Percentiles rank a stretch among this genome's conserved stretches.
phyloP scores from a whole-genome alignment of 2,113 vertebrate genomes.

The Lynx canadensis region DNA sequence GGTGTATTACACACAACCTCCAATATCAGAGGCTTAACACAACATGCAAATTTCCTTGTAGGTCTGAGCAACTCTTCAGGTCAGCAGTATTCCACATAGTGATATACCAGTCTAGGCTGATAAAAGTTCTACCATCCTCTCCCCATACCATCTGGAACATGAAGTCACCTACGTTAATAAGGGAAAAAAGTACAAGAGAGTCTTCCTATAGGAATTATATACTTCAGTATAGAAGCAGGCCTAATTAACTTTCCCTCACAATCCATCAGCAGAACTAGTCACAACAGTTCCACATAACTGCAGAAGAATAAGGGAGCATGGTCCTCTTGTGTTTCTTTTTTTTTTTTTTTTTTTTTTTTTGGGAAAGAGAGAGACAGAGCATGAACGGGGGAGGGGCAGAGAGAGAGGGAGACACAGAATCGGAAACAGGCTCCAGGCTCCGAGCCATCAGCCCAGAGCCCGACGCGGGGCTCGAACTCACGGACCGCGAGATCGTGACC shows the following conservation, averaged over 20 bases:
- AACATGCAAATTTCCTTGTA: neutral
- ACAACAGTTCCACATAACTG: neutral
- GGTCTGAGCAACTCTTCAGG: neutral
- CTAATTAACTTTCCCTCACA: neutral
- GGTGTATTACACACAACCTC: neutral
- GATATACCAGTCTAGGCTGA: neutral
- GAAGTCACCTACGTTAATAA: neutral
- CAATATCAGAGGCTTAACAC: neutral
- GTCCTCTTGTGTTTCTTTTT: neutral
- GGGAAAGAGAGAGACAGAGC: too few species aligned
- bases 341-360: too few species aligned
- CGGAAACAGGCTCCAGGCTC: too few species aligned
- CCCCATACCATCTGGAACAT: neutral
- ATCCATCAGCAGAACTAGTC: neutral
- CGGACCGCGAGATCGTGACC: too few species aligned
- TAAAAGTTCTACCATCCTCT: neutral
- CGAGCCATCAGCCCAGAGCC: too few species aligned
- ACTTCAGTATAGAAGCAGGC: neutral
- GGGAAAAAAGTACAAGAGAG: neutral
- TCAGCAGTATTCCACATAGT: neutral
- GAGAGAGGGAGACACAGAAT: too few species aligned
- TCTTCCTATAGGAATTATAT: neutral
- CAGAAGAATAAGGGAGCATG: neutral
- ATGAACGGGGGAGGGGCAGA: too few species aligned
- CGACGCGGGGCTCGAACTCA: too few species aligned